These are phyloP conservation scores for Parauchenoglanis ngamensis DNA, from an alignment of 2,797 vertebrate species.

Conservation along the genomic window DNA sequence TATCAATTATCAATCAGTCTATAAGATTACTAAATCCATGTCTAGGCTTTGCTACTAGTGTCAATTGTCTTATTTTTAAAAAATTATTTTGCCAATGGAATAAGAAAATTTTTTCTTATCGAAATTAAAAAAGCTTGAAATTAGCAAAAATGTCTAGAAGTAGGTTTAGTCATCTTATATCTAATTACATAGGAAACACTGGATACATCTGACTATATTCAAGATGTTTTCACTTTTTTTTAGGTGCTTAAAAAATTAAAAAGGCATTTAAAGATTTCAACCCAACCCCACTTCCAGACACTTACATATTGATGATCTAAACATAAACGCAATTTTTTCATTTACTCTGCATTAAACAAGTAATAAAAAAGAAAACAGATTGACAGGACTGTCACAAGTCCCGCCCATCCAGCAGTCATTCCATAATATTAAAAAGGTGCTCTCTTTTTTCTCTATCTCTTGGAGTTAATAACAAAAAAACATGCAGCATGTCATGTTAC, in stretches of 20 bases:
- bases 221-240: no score
- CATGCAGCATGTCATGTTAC: not conserved
- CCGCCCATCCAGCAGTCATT: not conserved
- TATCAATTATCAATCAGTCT: no score
- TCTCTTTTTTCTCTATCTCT: not conserved
- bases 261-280: not conserved
- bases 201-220: no score
- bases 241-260: not conserved
- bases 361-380: not conserved
- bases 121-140: no score
- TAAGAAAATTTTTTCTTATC: no score
- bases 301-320: conserved; percentile 11
- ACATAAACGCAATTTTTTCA: not conserved
- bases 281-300: not conserved
- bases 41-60: no score
- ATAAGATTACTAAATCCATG: no score
- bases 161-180: no score
- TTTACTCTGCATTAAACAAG: not conserved
- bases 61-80: no score
- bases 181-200: no score
- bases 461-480: not conserved
- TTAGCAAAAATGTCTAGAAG: no score
- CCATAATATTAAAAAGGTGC: not conserved
- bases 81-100: no score
- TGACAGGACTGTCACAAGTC: not conserved